Evolutionary conservation across 2,888 invertebrate species (phyloP).

Genomic region (Microplitis manilae): DNA sequence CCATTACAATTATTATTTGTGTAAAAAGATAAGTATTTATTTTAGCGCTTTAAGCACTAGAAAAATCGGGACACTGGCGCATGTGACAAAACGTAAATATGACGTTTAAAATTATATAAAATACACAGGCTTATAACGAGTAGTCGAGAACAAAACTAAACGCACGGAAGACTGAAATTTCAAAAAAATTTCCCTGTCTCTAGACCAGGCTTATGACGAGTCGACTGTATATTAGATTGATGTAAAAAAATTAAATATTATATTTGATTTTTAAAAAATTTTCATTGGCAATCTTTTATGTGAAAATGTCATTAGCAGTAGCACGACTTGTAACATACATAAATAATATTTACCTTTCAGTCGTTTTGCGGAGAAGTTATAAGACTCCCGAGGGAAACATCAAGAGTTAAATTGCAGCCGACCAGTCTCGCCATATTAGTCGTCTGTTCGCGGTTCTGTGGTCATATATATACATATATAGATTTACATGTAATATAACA

Average conservation of each 20-base stretch:
- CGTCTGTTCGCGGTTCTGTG: constrained; percentile 48
- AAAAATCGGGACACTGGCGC: too few species aligned
- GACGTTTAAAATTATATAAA: too few species aligned
- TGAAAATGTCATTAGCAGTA: not conserved
- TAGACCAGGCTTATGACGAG: too few species aligned
- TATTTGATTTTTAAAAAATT: not conserved
- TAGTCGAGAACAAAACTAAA: too few species aligned
- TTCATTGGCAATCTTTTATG: not conserved
- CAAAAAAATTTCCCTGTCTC: too few species aligned
- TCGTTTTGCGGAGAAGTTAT: not conserved
- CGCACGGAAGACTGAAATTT: too few species aligned
- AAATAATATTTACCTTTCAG: constrained; percentile 1
- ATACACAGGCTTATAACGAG: too few species aligned
- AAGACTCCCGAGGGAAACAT: not conserved
- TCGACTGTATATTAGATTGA: not conserved
- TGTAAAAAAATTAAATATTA: not conserved
- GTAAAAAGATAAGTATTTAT: too few species aligned
- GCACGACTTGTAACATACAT: not conserved
- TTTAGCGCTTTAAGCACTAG: too few species aligned
- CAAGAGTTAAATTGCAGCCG: constrained; percentile 25
- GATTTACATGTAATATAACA: not conserved
- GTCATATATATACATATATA: constrained; percentile 35
- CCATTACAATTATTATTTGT: too few species aligned
- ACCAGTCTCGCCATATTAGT: constrained; percentile 62
- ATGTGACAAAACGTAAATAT: too few species aligned